A percentile compares a stretch with the other conserved stretches of the same genome.
Conservation (phyloP, 1,140 invertebrate genomes). For the Sesamia nonagrioides region DNA sequence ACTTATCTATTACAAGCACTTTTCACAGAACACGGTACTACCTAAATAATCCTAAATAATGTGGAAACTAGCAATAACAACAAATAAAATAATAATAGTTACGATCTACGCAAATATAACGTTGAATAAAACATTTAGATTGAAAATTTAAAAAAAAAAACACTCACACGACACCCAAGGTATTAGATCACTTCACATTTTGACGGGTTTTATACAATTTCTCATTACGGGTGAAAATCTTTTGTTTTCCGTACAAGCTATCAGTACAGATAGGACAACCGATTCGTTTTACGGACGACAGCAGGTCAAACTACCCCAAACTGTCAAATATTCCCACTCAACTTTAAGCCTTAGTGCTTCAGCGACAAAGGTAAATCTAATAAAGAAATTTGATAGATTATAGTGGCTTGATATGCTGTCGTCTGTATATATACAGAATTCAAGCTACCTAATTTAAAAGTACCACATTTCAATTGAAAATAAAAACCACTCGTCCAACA, state of each 20-base stretch:
- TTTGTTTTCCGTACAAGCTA: background rate
- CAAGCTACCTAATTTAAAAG: background rate
- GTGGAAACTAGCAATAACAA: constrained; percentile 50
- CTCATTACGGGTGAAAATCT: background rate
- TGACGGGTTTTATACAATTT: background rate
- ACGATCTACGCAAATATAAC: constrained; percentile 64
- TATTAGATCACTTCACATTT: constrained; percentile 24
- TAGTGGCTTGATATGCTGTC: too few species aligned
- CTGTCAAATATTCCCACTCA: too few species aligned
- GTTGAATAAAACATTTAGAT: constrained; percentile 67
- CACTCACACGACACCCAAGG: constrained; percentile 57
- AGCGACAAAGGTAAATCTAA: too few species aligned
- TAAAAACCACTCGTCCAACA: background rate
- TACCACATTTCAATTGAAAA: background rate
- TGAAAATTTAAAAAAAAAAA: constrained; percentile 61
- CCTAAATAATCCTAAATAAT: constrained; percentile 25
- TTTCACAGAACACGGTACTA: constrained; percentile 12
- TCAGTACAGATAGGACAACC: too few species aligned
- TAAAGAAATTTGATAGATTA: too few species aligned
- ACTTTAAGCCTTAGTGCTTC: too few species aligned
- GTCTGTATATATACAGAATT: too few species aligned
- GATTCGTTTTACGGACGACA: too few species aligned
- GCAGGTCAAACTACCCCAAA: too few species aligned
- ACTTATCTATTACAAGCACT: background rate
- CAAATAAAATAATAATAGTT: constrained; percentile 58